Base-by-base conservation (phyloP, 2,888 invertebrate genomes). In the Notodonta dromedarius region DNA sequence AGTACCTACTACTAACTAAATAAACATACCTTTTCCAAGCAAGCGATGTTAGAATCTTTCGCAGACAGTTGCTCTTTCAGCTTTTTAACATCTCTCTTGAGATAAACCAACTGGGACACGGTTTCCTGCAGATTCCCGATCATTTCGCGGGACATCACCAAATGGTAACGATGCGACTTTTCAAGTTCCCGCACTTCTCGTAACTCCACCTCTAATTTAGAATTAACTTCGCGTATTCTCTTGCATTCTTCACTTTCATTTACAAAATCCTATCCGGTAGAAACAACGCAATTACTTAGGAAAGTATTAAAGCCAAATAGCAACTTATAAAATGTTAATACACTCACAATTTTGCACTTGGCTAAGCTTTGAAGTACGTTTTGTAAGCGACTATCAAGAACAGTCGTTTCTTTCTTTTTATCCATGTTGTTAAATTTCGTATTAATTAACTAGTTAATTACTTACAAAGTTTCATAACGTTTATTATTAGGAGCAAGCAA, bases 101-200 rank as follows among this genome's bases (percentile, higher is more conserved):
- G 78, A 75, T 91, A 88, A 46, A 92, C 87, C 16, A 93, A 76
- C 52, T 91, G 89, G 0, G 93, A 91, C 11, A 93, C 88, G 5
- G 91, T 93, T 61, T 93, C 91, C 69, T 93, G 93, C 2, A 93
- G 79, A 64, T 88, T 91, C 11, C 80, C 89, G 48, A 93, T 90
- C 89, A 93, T 93, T 82, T 93, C 92, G 35, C 92, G 84, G 32
- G 91, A 90, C 12, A 84, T 83, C 59, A 87, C 70, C 67, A 93
- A 83, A 76, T 92, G 91, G 65, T 87, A 90, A 9, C 91, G 87
- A 73, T 93, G 91, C 0, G 90, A 89, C 67, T 93, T 92, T 77
- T 91, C 92, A 57, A 88, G 76, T 72, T 94, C 92, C 8, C 85
- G 83, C 2, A 84, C 70, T 76, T 91, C 88, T 73, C 83, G 86